Evolutionary conservation across 1,140 invertebrate genomes (phyloP).

Genomic region (Cephus cinctus): DNA sequence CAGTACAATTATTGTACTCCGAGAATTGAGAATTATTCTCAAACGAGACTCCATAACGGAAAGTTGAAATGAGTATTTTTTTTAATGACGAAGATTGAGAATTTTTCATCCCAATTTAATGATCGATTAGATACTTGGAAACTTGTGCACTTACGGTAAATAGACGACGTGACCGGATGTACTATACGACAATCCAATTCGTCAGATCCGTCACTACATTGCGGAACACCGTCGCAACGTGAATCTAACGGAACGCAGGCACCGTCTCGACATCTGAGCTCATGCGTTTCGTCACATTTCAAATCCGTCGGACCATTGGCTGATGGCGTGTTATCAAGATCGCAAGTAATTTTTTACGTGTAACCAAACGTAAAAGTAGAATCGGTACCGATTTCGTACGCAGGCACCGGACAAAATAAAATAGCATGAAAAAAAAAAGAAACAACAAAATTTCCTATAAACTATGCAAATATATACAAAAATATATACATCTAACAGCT

Average conservation of each 20-base stretch:
- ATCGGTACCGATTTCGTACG: too few species aligned
- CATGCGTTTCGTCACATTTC: conserved; percentile 36
- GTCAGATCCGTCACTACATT: conserved; percentile 59
- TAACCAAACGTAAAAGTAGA: too few species aligned
- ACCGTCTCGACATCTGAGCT: conserved; percentile 49
- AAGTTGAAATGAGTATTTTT: background rate
- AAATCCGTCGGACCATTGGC: conserved; percentile 5
- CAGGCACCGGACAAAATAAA: too few species aligned
- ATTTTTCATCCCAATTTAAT: background rate
- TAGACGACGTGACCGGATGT: background rate
- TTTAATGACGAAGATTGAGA: background rate
- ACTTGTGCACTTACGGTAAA: background rate
- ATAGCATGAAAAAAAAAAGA: too few species aligned
- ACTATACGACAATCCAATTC: conserved; percentile 46
- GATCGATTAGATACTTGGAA: background rate
- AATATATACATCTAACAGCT: too few species aligned
- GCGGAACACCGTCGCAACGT: conserved; percentile 49
- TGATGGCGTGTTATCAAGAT: too few species aligned
- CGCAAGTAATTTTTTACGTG: too few species aligned
- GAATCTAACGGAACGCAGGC: conserved; percentile 56
- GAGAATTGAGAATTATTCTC: too few species aligned
- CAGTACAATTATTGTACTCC: too few species aligned
- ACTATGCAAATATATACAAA: too few species aligned
- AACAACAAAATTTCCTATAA: too few species aligned
- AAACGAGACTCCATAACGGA: too few species aligned